Evolutionary conservation across 2,113 vertebrate genomes (phyloP).

Genomic region (Isichthys henryi): DNA sequence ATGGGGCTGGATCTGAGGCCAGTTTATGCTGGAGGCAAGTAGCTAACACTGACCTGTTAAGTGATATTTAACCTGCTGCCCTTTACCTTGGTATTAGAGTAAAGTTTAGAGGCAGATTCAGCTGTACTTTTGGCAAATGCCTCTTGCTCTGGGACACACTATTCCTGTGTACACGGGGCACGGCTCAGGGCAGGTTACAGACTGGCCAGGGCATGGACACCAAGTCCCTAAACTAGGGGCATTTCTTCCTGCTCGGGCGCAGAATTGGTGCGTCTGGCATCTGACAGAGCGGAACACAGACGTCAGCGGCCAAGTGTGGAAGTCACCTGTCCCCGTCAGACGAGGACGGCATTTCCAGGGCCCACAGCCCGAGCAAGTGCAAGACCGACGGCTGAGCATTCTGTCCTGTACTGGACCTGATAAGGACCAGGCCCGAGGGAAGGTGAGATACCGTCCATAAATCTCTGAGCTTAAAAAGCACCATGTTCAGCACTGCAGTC

Average conservation of each 20-base stretch:
- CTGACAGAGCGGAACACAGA: neutral
- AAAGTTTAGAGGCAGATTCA: neutral
- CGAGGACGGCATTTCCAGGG: neutral
- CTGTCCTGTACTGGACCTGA: neutral
- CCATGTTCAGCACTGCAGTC: neutral
- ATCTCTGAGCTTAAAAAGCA: slow-evolving; percentile 2
- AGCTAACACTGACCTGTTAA: neutral
- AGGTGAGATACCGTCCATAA: neutral
- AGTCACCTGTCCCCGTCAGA: neutral
- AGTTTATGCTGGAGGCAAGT: neutral
- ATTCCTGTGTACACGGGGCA: neutral
- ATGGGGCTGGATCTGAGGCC: neutral
- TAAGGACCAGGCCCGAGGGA: neutral
- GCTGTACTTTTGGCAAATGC: neutral
- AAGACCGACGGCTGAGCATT: neutral
- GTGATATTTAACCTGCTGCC: neutral
- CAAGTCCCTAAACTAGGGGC: neutral
- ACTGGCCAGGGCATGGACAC: neutral
- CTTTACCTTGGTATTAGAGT: neutral
- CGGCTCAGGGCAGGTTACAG: neutral
- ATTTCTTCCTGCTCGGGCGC: neutral
- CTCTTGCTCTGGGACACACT: neutral
- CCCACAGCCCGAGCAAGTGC: neutral
- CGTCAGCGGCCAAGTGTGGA: neutral
- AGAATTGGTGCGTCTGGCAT: neutral